Evolutionary conservation across 2,888 invertebrate species (phyloP).

Genomic region (Chironomus tentans): DNA sequence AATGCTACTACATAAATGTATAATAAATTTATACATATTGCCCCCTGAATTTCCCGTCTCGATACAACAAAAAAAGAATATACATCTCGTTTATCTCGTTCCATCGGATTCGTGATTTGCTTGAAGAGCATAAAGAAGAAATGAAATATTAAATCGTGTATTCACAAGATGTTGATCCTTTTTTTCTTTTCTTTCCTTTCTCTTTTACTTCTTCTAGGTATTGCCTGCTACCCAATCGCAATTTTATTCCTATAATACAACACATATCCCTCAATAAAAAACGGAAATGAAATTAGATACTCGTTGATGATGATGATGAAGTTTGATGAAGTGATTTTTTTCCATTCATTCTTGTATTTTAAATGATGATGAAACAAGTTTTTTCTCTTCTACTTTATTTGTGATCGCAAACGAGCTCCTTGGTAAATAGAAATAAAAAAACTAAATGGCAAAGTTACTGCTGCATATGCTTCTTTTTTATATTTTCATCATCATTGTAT

Average conservation of each 20-base stretch:
- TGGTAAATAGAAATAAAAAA: background rate
- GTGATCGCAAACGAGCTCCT: conserved; percentile 1
- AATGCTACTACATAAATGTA: background rate
- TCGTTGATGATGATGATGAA: conserved; percentile 26
- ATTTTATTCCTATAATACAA: background rate
- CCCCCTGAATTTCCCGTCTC: conserved; percentile 22
- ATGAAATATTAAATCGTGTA: background rate
- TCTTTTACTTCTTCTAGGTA: background rate
- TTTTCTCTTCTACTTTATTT: background rate
- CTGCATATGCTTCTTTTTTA: background rate
- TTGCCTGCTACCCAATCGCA: background rate
- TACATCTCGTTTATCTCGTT: conserved; percentile 18
- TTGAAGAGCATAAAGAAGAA: background rate
- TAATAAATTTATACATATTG: background rate
- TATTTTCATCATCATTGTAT: background rate
- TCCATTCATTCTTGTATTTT: background rate
- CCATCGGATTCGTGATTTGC: conserved; percentile 16
- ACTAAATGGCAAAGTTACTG: conserved; percentile 5
- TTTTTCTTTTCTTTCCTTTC: background rate
- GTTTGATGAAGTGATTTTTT: conserved; percentile 26
- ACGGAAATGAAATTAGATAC: conserved; percentile 28
- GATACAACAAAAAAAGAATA: background rate
- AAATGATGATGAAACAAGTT: conserved; percentile 5
- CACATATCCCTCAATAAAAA: background rate
- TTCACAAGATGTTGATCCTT: conserved; percentile 26